Evolutionary conservation across 2,113 vertebrate species (phyloP).

Genomic region (Porphyrio hochstetteri): DNA sequence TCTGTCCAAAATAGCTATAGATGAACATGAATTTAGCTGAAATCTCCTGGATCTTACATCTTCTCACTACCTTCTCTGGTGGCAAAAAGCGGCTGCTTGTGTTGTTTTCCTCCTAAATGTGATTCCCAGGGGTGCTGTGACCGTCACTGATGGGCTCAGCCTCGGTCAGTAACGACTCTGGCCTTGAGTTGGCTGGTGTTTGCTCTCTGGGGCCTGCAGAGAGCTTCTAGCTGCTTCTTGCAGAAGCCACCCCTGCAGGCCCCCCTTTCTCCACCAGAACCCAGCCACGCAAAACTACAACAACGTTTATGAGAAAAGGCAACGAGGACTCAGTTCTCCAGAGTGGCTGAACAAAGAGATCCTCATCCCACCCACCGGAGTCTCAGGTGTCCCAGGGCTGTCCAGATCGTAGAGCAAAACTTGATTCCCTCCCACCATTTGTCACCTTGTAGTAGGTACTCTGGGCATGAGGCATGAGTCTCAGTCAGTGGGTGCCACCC

Average conservation of each 20-base stretch:
- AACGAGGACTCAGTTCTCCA: not conserved
- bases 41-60: not conserved
- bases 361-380: accelerated
- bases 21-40: not conserved
- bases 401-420: not conserved
- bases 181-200: no score
- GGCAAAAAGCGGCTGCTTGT: no score
- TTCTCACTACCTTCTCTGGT: no score
- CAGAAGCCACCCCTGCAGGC: no score
- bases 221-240: no score
- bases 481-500: not conserved
- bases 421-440: not conserved
- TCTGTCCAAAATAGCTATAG: not conserved
- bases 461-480: accelerated
- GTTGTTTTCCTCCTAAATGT: no score
- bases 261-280: no score
- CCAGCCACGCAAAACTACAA: not conserved
- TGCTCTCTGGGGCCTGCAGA: no score
- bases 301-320: not conserved
- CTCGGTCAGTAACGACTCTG: no score
- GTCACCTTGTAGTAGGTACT: not conserved
- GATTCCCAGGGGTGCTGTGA: no score
- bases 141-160: no score
- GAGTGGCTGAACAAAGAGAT: not conserved
- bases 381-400: not conserved